Conservation (phyloP, 2,888 invertebrate species). For the Polymixis lichenea region DNA sequence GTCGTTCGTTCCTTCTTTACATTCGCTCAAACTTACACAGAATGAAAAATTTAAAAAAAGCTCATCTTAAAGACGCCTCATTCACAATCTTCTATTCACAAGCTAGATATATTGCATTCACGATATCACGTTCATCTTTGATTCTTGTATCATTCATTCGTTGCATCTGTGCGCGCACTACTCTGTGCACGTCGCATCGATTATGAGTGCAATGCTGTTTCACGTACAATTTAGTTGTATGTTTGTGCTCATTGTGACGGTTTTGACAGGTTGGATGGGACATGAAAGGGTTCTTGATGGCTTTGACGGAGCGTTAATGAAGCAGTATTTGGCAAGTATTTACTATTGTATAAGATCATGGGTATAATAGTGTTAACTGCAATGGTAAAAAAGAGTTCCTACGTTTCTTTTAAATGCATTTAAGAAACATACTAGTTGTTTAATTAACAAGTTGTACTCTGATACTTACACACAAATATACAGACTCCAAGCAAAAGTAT, state of each 20-base stretch:
- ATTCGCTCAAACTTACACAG: slow-evolving; percentile 14
- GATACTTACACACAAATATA: no score
- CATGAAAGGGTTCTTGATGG: slow-evolving; percentile 14
- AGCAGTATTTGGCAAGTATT: background rate
- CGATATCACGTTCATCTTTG: slow-evolving; percentile 32
- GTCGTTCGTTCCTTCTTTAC: slow-evolving; percentile 7
- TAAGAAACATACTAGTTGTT: no score
- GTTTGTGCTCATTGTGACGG: slow-evolving; percentile 38
- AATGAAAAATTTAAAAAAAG: slow-evolving; percentile 23
- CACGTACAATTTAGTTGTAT: slow-evolving; percentile 67
- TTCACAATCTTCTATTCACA: slow-evolving; percentile 42
- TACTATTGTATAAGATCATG: background rate
- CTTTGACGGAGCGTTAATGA: background rate
- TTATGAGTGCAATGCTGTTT: slow-evolving; percentile 66
- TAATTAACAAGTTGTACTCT: no score
- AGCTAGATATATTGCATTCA: slow-evolving; percentile 22
- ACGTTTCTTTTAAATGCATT: no score
- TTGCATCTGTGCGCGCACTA: slow-evolving; percentile 39
- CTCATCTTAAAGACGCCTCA: slow-evolving; percentile 34
- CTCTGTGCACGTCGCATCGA: slow-evolving; percentile 52
- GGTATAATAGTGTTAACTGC: background rate
- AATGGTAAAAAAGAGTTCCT: background rate
- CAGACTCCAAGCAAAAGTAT: no score
- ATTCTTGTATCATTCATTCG: slow-evolving; percentile 25
- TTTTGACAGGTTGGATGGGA: background rate